Evolutionary conservation across 2,797 vertebrate genomes (phyloP), one percentile per base, ranked within the genome.

Genomic region (Poecilia velifera): DNA sequence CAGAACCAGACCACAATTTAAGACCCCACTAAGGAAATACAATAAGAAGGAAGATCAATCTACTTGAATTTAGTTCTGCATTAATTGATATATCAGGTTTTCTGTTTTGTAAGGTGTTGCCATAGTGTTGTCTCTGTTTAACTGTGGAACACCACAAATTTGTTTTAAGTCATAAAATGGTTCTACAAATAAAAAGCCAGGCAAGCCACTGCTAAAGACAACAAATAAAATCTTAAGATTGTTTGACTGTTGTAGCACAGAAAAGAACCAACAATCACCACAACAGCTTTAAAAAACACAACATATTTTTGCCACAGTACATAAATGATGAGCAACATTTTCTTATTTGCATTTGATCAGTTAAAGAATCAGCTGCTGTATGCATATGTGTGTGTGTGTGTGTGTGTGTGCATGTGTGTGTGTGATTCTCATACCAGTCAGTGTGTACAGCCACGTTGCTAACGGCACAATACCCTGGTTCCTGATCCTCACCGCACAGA

Each of bases 401-500:
- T 39, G 62, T 22, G 36, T 39, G 8, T 22, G 16, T 53, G 8
- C 41, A 9, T 12, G 39, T 70, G 66, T 45, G 25, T 45, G 68
- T 71, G 41, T 28, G 68, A 18, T 28, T 73, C 41, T 82, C 94
- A 96, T 92, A 99, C 98, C 98, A 99, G 94, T 99, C 98, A 0
- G 96, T 96, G 59, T 98, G 97, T 55, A 97, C 96, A 0, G 97
- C 97, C 87, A 99, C 95, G 4, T 97, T 98, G 93, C 97, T 99
- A 84, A 99, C 97, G 6, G 98, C 96, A 81, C 98, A 99, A 87
- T 98, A 98, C 34, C 97, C 98, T 6, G 96, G 95, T 74, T 99
- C 98, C 89, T 98, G 97, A 86, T 97, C 97, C 39, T 99, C 98
- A 0, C 97, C 96, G 84, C 98, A 99, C 53, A 97, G 95, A 91